Conservation (phyloP, 2,113 vertebrate species). For the Phaethornis superciliosus region DNA sequence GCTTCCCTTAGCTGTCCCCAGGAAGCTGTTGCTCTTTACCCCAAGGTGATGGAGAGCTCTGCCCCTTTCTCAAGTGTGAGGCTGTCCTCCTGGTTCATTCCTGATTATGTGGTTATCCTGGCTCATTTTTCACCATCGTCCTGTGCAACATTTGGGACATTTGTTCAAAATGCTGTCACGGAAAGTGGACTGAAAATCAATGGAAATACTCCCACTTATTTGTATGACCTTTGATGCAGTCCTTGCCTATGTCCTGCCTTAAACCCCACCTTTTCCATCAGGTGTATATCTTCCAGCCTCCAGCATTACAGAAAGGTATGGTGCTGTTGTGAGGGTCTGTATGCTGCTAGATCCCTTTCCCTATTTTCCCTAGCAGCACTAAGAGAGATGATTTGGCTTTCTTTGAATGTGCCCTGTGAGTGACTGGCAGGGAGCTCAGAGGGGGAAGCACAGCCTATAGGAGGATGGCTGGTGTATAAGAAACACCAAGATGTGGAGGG, state of each 20-base stretch:
- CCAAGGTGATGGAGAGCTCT: background rate
- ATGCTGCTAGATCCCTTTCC: background rate
- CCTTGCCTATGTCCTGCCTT: background rate
- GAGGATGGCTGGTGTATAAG: background rate
- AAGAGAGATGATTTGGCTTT: background rate
- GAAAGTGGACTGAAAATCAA: background rate
- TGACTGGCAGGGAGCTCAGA: background rate
- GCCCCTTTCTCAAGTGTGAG: background rate
- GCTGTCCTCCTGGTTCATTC: background rate
- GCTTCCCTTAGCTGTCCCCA: constrained; percentile 1
- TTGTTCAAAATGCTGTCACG: background rate
- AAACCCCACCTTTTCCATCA: background rate
- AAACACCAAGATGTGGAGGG: background rate
- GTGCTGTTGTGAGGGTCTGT: background rate
- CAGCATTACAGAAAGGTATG: background rate
- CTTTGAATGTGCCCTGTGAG: background rate
- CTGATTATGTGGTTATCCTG: background rate
- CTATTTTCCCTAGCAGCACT: background rate
- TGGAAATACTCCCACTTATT: background rate
- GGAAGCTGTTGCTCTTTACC: background rate
- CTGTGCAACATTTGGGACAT: background rate
- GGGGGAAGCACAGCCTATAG: background rate
- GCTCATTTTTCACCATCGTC: background rate
- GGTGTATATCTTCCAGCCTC: background rate
- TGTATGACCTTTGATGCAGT: background rate